These are phyloP conservation scores for Bombus haemorrhoidalis DNA, from an alignment of 1,140 invertebrate genomes.

Conservation along the genomic window DNA sequence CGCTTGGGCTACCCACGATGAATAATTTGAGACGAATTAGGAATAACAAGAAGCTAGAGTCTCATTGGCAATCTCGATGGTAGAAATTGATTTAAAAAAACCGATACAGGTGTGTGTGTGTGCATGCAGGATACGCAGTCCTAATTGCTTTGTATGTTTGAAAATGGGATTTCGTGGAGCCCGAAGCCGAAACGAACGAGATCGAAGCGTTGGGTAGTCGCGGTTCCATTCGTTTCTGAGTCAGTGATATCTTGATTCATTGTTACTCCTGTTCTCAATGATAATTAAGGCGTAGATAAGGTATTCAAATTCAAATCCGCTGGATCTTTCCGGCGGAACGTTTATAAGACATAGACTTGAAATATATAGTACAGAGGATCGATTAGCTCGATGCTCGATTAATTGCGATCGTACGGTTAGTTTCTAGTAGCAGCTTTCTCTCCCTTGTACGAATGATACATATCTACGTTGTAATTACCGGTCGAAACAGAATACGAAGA, in stretches of 20 bases:
- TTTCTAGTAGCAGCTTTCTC: constrained; percentile 45
- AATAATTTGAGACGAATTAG: background rate
- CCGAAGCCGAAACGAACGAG: background rate
- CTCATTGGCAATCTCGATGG: too few species aligned
- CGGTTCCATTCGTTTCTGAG: background rate
- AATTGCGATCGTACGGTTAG: constrained; percentile 33
- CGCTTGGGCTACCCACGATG: background rate
- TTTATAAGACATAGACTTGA: background rate
- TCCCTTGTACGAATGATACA: constrained; percentile 29
- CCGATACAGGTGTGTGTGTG: too few species aligned
- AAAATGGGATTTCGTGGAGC: background rate
- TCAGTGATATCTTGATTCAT: background rate
- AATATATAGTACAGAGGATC: background rate
- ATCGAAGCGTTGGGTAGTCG: too few species aligned
- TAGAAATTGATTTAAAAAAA: too few species aligned
- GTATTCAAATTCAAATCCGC: background rate
- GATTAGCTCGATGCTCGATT: constrained; percentile 49
- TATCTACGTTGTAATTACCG: constrained; percentile 53
- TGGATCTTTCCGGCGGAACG: background rate
- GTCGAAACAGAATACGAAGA: constrained; percentile 59
- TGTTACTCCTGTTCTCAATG: background rate
- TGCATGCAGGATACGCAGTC: too few species aligned
- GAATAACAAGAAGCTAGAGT: too few species aligned
- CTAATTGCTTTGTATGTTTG: too few species aligned
- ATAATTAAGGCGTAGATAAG: background rate